Conservation (phyloP, 2,113 vertebrate species). For the Cichladusa arquata region DNA sequence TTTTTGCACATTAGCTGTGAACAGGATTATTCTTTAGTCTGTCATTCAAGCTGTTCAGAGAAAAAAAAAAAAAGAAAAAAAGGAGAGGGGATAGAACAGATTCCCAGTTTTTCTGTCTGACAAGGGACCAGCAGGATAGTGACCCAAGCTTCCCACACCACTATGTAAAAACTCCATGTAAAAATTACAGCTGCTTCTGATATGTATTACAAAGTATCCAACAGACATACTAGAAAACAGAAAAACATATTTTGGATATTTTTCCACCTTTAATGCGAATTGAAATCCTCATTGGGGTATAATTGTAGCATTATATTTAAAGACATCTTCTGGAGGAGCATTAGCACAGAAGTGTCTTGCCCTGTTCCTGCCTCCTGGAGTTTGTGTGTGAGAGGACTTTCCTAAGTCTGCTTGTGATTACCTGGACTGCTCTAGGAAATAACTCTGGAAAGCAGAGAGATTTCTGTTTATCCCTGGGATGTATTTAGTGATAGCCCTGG, state of each 20-base stretch:
- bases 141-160: slow-evolving; percentile 26
- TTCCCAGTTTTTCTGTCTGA: slow-evolving; percentile 52
- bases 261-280: neutral
- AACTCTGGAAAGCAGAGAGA: neutral
- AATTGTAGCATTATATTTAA: neutral
- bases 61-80: neutral
- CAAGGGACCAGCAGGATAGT: slow-evolving; percentile 4
- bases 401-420: neutral
- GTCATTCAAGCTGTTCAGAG: slow-evolving; percentile 67
- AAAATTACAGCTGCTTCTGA: neutral
- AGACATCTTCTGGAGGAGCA: neutral
- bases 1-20: slow-evolving; percentile 74
- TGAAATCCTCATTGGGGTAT: neutral
- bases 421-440: neutral
- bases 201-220: neutral
- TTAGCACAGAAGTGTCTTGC: neutral
- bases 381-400: neutral
- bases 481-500: neutral
- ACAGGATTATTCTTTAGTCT: slow-evolving; percentile 72
- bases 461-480: neutral
- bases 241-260: neutral
- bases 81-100: slow-evolving; percentile 21
- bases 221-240: neutral
- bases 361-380: neutral
- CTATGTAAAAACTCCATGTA: neutral